Evolutionary conservation across 1,140 invertebrate species (phyloP).

Genomic region (Tetramorium parvispinum): DNA sequence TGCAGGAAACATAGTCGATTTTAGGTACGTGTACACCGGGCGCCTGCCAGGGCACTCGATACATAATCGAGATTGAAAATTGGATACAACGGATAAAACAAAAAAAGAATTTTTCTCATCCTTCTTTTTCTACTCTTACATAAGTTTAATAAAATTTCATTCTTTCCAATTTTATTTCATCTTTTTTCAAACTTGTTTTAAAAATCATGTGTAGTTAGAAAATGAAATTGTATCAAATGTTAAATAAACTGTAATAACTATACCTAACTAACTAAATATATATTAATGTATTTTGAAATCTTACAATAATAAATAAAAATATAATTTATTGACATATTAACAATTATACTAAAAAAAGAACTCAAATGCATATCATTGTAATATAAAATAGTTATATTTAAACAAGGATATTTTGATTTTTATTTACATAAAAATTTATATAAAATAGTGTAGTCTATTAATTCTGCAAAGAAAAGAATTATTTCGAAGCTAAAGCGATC

Average conservation of each 20-base stretch:
- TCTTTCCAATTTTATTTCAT: not conserved
- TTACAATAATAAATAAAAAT: not conserved
- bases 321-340: not conserved
- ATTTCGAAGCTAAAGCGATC: constrained; percentile 15
- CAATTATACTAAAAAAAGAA: not conserved
- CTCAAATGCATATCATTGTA: not conserved
- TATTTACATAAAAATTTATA: too few species aligned
- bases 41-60: constrained; percentile 22
- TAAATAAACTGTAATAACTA: not conserved
- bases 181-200: not conserved
- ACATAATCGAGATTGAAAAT: constrained; percentile 25
- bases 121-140: not conserved
- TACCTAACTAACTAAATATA: not conserved
- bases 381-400: not conserved
- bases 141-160: not conserved
- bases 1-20: constrained; percentile 76
- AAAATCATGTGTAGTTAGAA: not conserved
- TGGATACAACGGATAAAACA: not conserved
- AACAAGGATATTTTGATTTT: not conserved
- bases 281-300: not conserved
- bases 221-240: not conserved
- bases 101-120: not conserved
- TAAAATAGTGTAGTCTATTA: constrained; percentile 19
- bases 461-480: not conserved
- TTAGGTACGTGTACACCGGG: constrained; percentile 63